Conservation (phyloP, 2,113 vertebrate species). For the Laticauda colubrina region DNA sequence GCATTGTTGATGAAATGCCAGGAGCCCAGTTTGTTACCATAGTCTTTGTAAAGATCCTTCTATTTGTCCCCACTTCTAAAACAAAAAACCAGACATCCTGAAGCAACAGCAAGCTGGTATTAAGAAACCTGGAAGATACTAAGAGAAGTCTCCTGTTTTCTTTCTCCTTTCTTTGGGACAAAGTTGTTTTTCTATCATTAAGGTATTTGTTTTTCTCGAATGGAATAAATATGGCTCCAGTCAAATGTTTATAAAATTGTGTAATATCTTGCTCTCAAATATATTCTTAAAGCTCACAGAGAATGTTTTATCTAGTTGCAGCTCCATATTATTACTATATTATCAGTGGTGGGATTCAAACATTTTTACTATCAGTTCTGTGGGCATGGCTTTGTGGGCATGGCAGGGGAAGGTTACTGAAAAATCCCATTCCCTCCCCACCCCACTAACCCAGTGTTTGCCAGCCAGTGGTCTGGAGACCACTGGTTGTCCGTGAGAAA, state of each 20-base stretch:
- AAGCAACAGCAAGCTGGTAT: neutral
- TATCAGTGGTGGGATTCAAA: too few relatives aligned
- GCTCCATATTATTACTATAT: neutral
- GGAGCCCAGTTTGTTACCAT: neutral
- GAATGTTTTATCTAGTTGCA: neutral
- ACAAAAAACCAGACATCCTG: neutral
- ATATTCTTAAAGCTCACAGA: neutral
- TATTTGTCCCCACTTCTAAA: neutral
- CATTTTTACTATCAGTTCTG: too few relatives aligned
- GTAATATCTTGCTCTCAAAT: neutral
- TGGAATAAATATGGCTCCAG: neutral
- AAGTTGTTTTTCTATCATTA: neutral
- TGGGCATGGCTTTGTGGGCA: too few relatives aligned
- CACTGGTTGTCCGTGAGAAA: too few relatives aligned
- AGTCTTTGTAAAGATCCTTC: neutral
- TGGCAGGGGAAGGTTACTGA: too few relatives aligned
- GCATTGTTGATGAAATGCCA: neutral
- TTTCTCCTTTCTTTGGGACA: neutral
- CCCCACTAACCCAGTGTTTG: too few relatives aligned
- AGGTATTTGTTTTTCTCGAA: neutral
- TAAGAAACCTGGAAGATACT: neutral
- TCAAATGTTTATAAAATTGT: neutral
- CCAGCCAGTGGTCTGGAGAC: too few relatives aligned
- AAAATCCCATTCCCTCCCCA: too few relatives aligned
- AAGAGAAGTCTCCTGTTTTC: neutral